These are phyloP conservation scores for Melinaea menophilus DNA, from an alignment of 2,888 invertebrate species.

Conservation along the genomic window DNA sequence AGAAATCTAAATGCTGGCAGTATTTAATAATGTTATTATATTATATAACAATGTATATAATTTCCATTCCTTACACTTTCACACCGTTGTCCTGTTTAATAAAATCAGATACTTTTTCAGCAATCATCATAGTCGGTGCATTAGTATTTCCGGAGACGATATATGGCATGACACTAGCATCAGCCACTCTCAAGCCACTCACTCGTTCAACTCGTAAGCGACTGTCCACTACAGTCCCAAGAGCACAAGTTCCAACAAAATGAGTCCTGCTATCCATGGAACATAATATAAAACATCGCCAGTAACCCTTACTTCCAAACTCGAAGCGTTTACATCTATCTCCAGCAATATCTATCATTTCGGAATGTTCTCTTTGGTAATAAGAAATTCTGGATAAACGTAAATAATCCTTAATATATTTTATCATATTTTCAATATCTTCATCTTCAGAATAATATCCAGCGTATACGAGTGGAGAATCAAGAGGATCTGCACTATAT, in stretches of 20 bases:
- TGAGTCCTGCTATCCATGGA: background rate
- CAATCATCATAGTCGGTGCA: slow-evolving; percentile 58
- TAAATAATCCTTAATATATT: background rate
- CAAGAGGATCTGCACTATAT: background rate
- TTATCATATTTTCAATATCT: background rate
- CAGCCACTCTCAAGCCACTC: slow-evolving; percentile 77
- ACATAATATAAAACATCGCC: background rate
- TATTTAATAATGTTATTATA: too few species aligned
- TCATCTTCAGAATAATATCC: background rate
- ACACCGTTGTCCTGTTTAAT: slow-evolving; percentile 17
- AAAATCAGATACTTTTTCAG: slow-evolving; percentile 31
- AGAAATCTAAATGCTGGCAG: too few species aligned
- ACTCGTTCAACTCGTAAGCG: slow-evolving; percentile 36
- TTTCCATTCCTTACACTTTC: too few species aligned
- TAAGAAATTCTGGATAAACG: background rate
- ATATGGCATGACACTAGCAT: slow-evolving; percentile 82
- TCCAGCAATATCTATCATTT: background rate
- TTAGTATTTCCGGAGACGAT: slow-evolving; percentile 81
- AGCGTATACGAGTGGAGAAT: background rate
- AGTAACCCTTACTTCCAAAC: slow-evolving; percentile 2
- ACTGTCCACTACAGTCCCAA: background rate
- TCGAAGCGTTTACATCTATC: background rate
- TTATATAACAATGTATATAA: too few species aligned
- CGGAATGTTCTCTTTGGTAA: background rate
- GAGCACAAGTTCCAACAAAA: background rate